Percentiles rank a stretch among this genome's conserved stretches.
These are phyloP conservation scores for Mallotus villosus DNA, from an alignment of 2,797 vertebrate genomes.

Conservation along the genomic window DNA sequence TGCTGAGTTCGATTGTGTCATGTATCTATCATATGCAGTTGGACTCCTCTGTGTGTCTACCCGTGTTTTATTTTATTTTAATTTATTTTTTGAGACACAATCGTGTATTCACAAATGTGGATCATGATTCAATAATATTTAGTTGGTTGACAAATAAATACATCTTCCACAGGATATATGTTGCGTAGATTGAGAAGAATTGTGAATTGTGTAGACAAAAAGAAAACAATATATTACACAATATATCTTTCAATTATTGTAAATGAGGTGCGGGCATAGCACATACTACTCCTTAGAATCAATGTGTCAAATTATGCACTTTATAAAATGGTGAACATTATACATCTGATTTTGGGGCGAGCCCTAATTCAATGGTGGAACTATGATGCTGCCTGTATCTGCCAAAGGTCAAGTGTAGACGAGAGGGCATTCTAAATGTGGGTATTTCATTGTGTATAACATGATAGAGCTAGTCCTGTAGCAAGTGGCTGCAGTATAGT, in stretches of 20 bases:
- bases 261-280: conserved; percentile 56
- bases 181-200: conserved; percentile 57
- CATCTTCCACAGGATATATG: conserved; percentile 43
- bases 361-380: conserved; percentile 48
- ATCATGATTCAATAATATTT: conserved; percentile 55
- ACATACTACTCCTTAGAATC: conserved; percentile 52
- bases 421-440: conserved; percentile 18
- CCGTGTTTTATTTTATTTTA: conserved; percentile 36
- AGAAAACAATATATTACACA: conserved; percentile 20
- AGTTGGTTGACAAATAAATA: conserved; percentile 43
- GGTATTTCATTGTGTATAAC: not conserved
- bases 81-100: conserved; percentile 22
- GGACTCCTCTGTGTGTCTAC: conserved; percentile 9
- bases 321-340: conserved; percentile 62
- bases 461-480: not conserved
- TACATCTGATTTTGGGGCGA: conserved; percentile 47
- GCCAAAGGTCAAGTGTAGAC: conserved; percentile 66
- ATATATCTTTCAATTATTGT: conserved; percentile 44
- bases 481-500: not conserved
- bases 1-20: conserved; percentile 12
- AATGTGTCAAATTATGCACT: conserved; percentile 70
- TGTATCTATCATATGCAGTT: conserved; percentile 30
- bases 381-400: conserved; percentile 58
- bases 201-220: conserved; percentile 54
- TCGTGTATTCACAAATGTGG: conserved; percentile 48